phyloP scores from a whole-genome alignment of 2,797 vertebrate species.

The Morus bassanus region DNA sequence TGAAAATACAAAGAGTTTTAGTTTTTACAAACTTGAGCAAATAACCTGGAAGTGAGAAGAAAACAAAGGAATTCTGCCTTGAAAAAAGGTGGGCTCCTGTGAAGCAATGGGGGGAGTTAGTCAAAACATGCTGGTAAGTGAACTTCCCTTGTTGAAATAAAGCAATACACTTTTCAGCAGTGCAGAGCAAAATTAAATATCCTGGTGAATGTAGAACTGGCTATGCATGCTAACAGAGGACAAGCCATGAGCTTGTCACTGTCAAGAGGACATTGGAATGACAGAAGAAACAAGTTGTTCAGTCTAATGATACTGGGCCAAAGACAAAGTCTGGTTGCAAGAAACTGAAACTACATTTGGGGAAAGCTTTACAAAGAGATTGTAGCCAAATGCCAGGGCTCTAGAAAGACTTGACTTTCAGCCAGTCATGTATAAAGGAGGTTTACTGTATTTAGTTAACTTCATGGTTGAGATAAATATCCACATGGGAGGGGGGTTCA shows the following conservation, averaged over 20 bases:
- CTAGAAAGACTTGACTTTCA: background rate
- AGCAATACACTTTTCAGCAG: background rate
- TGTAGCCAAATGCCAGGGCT: background rate
- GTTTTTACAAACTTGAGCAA: background rate
- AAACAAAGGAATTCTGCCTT: background rate
- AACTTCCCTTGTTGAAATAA: background rate
- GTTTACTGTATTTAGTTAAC: background rate
- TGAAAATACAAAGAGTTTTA: background rate
- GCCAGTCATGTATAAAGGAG: background rate
- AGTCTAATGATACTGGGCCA: background rate
- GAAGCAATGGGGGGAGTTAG: background rate
- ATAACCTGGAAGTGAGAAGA: background rate
- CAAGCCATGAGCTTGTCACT: background rate
- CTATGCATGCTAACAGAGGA: background rate
- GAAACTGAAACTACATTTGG: background rate
- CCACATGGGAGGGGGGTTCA: rapidly evolving
- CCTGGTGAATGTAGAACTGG: background rate
- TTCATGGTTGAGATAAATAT: rapidly evolving
- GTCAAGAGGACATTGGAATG: background rate
- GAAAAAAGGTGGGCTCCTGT: too few relatives aligned
- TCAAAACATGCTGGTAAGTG: rapidly evolving
- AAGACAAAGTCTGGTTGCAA: background rate
- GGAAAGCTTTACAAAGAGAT: background rate
- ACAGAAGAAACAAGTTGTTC: background rate
- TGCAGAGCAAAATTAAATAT: background rate